A percentile compares a stretch with the other conserved stretches of the same genome.
phyloP scores from a whole-genome alignment of 2,113 vertebrate species.

The Bolborhynchus lineola region DNA sequence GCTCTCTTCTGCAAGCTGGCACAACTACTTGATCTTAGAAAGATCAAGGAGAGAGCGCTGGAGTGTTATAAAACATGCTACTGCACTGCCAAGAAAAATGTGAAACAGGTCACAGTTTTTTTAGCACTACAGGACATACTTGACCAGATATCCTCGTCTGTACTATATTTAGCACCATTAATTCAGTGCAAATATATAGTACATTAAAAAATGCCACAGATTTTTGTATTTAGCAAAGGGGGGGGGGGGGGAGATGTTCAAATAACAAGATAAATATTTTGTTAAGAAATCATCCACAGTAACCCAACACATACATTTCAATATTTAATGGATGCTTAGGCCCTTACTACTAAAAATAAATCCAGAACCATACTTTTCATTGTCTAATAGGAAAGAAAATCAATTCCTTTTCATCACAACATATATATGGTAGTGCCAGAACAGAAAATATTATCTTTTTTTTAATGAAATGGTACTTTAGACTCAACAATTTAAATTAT shows the following conservation, averaged over 20 bases:
- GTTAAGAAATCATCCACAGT: background rate
- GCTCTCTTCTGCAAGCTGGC: background rate
- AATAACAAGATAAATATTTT: background rate
- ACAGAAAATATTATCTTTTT: background rate
- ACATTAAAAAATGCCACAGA: background rate
- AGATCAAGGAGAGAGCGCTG: background rate
- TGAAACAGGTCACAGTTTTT: background rate
- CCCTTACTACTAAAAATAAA: background rate
- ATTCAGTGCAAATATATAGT: background rate
- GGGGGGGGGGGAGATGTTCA: accelerated
- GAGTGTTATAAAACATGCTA: background rate
- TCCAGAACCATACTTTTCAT: background rate
- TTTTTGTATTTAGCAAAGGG: background rate
- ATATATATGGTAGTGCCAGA: background rate
- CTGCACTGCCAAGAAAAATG: background rate
- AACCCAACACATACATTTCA: background rate
- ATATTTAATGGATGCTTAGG: background rate
- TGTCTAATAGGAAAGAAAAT: background rate
- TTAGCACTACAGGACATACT: background rate
- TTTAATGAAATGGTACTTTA: background rate
- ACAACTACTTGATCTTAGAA: background rate
- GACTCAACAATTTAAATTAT: background rate
- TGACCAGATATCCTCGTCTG: background rate
- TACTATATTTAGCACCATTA: background rate
- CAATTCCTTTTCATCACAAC: background rate